phyloP scores from a whole-genome alignment of 2,797 vertebrate species.

The Rhincodon typus region DNA sequence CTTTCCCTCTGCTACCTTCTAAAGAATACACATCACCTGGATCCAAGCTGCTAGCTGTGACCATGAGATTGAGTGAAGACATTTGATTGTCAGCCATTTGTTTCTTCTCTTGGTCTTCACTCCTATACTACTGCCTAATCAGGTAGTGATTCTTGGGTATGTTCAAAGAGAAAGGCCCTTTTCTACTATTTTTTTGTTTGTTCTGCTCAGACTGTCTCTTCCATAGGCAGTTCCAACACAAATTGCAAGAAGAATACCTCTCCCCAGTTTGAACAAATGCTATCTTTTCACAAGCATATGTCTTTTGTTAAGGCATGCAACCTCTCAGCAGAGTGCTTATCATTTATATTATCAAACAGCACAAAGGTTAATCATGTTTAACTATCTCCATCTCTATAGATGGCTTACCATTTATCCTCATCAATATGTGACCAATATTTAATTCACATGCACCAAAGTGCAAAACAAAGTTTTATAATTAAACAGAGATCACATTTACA shows the following conservation, averaged over 20 bases:
- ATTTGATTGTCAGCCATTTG: no score
- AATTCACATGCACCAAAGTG: neutral
- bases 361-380: neutral
- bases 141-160: no score
- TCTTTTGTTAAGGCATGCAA: neutral
- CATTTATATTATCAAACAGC: neutral
- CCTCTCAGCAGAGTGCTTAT: neutral
- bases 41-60: no score
- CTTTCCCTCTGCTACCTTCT: no score
- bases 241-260: neutral
- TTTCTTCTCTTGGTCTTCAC: no score
- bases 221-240: neutral
- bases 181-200: neutral
- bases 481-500: neutral
- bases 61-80: no score
- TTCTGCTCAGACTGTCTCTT: neutral
- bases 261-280: neutral
- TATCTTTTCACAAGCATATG: neutral
- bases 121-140: no score
- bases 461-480: neutral
- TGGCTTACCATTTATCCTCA: neutral
- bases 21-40: no score
- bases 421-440: neutral
- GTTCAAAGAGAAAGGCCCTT: neutral
- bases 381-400: neutral